Conservation (phyloP, 1,140 invertebrate genomes). For the Tetramorium parvispinum region DNA sequence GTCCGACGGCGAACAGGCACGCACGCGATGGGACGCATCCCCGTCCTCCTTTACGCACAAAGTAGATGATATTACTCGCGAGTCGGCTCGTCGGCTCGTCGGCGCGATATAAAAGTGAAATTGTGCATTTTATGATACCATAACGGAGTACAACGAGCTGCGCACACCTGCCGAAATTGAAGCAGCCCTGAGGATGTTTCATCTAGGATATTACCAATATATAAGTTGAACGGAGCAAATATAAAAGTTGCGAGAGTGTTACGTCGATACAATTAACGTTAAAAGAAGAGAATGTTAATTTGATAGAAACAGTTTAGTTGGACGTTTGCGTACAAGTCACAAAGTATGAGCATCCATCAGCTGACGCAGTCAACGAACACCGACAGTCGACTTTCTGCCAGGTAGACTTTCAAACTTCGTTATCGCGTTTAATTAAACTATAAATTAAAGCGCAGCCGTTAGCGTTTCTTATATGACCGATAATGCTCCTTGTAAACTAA, state of each 20-base stretch:
- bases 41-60: not conserved
- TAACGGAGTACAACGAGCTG: not conserved
- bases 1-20: constrained; percentile 28
- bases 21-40: constrained; percentile 40
- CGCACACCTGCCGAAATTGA: constrained; percentile 8
- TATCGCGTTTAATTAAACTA: constrained; percentile 62
- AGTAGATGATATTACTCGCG: constrained; percentile 42
- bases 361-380: constrained; percentile 30
- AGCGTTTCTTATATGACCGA: constrained; percentile 52
- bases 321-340: constrained; percentile 17
- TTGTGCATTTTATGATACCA: constrained; percentile 31
- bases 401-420: constrained; percentile 53
- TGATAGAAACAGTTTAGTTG: constrained; percentile 41
- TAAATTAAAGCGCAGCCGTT: constrained; percentile 55
- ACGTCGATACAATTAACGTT: constrained; percentile 15
- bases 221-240: constrained; percentile 14
- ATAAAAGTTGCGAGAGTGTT: constrained; percentile 23
- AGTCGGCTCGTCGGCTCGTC: not conserved
- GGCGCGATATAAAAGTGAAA: constrained; percentile 47
- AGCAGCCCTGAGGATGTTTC: not conserved
- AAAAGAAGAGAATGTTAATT: constrained; percentile 55
- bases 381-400: constrained; percentile 17
- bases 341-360: constrained; percentile 51
- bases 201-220: not conserved
- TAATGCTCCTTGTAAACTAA: constrained; percentile 48